A percentile compares a stretch with the other conserved stretches of the same genome.
phyloP scores from a whole-genome alignment of 2,113 vertebrate species.

The Dendrocopos noguchii region DNA sequence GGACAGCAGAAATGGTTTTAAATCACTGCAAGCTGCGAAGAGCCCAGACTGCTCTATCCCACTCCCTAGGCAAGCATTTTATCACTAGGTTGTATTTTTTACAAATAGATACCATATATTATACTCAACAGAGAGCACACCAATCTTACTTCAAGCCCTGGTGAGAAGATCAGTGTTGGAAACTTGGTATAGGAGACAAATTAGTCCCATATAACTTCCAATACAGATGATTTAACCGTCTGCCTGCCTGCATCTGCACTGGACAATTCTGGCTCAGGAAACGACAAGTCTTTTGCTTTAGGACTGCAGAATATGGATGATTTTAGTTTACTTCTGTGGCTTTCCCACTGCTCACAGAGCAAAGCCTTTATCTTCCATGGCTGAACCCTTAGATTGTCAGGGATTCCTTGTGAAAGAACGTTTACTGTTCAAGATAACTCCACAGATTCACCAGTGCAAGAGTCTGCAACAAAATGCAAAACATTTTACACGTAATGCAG shows the following conservation, averaged over 20 bases:
- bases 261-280: not conserved
- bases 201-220: slow-evolving; percentile 21
- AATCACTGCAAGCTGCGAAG: not conserved
- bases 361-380: slow-evolving; percentile 27
- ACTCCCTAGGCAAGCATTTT: not conserved
- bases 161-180: not conserved
- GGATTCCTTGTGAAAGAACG: not conserved
- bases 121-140: not conserved
- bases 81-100: slow-evolving; percentile 11
- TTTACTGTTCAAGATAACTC: not conserved
- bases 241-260: not conserved
- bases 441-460: not conserved
- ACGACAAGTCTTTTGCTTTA: not conserved
- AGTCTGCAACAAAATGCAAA: not conserved
- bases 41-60: not conserved
- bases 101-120: not conserved
- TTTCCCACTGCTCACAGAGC: slow-evolving; percentile 23
- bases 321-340: slow-evolving; percentile 3
- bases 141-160: not conserved
- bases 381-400: slow-evolving; percentile 11
- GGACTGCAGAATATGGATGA: not conserved
- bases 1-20: not conserved
- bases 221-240: not conserved
- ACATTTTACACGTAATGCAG: not conserved
- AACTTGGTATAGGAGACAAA: not conserved